phyloP scores from a whole-genome alignment of 2,797 vertebrate species.

The Anas acuta region DNA sequence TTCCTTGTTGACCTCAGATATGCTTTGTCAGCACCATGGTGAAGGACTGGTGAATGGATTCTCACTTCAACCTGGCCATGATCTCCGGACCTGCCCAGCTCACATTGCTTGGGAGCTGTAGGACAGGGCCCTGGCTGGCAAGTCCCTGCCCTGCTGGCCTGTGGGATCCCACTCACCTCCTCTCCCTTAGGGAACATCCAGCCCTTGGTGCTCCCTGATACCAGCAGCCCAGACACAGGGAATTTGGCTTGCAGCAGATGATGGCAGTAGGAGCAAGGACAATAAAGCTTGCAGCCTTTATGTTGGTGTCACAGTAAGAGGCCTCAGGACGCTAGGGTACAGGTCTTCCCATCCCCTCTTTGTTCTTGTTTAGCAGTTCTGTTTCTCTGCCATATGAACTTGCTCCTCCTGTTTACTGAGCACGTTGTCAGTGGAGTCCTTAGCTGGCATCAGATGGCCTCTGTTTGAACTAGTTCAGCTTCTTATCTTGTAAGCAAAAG shows the following conservation, averaged over 20 bases:
- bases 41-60: accelerated
- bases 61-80: background rate
- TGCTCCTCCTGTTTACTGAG: background rate
- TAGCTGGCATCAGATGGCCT: background rate
- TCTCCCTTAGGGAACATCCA: background rate
- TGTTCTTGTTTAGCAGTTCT: background rate
- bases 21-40: background rate
- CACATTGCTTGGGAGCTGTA: background rate
- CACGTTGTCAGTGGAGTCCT: background rate
- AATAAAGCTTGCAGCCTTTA: background rate
- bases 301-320: background rate
- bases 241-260: background rate
- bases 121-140: accelerated
- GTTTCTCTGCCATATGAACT: background rate
- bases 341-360: background rate
- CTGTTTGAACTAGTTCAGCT: background rate
- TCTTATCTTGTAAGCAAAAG: background rate
- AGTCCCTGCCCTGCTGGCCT: background rate
- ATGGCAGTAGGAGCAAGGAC: background rate
- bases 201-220: background rate
- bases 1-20: background rate
- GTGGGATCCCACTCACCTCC: background rate
- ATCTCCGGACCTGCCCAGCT: background rate
- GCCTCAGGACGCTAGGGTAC: background rate
- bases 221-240: background rate